A percentile compares a stretch with the other conserved stretches of the same genome.
These are phyloP conservation scores for Hiodon alosoides DNA, from an alignment of 2,113 vertebrate genomes.

Conservation along the genomic window DNA sequence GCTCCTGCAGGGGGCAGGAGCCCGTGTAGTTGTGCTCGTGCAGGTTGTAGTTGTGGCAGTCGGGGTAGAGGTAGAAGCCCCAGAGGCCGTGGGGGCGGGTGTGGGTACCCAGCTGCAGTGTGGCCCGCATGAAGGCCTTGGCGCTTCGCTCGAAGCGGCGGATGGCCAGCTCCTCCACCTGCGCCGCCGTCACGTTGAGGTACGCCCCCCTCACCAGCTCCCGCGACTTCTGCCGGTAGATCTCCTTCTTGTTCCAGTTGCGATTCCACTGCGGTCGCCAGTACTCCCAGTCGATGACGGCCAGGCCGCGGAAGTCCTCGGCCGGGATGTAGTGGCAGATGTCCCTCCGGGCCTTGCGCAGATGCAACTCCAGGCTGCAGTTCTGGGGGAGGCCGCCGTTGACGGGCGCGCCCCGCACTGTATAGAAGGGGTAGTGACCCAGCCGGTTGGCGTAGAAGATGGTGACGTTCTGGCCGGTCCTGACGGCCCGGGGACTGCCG, in stretches of 20 bases:
- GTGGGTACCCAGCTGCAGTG: constrained; percentile 61
- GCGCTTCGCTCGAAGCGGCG: constrained; percentile 69
- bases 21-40: constrained; percentile 61
- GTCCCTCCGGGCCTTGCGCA: constrained; percentile 61
- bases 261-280: constrained; percentile 68
- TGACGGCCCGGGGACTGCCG: constrained; percentile 63
- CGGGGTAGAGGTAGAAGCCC: constrained; percentile 75
- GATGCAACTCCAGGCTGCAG: constrained; percentile 64
- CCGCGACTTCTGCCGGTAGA: constrained; percentile 61
- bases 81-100: constrained; percentile 64
- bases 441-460: constrained; percentile 76
- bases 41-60: constrained; percentile 77
- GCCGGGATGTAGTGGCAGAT: constrained; percentile 64
- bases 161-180: constrained; percentile 60
- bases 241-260: constrained; percentile 66
- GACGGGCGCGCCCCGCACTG: constrained; percentile 45
- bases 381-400: constrained; percentile 71
- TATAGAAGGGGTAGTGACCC: constrained; percentile 71
- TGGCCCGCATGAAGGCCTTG: constrained; percentile 70
- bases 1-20: constrained; percentile 64
- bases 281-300: constrained; percentile 69
- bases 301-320: constrained; percentile 65
- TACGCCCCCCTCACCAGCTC: constrained; percentile 57
- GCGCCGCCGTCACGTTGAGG: constrained; percentile 53
- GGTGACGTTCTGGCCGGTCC: constrained; percentile 72